Conservation (phyloP, 1,140 invertebrate species). For the Agrilus planipennis region DNA sequence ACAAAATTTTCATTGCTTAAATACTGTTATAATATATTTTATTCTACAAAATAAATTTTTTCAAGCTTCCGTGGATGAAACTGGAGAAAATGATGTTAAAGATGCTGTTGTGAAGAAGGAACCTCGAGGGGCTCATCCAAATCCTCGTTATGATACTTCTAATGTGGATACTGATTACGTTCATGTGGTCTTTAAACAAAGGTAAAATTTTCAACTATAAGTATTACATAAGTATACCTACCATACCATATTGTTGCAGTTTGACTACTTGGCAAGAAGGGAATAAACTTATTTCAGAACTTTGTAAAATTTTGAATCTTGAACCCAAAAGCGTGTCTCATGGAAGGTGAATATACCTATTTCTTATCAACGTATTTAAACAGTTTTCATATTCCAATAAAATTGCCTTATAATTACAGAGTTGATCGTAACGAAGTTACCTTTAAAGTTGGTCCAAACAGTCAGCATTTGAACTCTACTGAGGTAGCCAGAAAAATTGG, state of each 20-base stretch:
- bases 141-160: slow-evolving; percentile 35
- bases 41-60: too few species aligned
- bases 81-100: too few species aligned
- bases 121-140: slow-evolving; percentile 24
- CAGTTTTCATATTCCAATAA: neutral
- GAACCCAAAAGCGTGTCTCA: slow-evolving; percentile 41
- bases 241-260: slow-evolving; percentile 14
- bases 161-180: slow-evolving; percentile 56
- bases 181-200: slow-evolving; percentile 53
- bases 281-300: slow-evolving; percentile 40
- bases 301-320: slow-evolving; percentile 48
- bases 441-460: slow-evolving; percentile 69
- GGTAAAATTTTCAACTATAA: slow-evolving; percentile 29
- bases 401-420: slow-evolving; percentile 36
- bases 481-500: slow-evolving; percentile 60
- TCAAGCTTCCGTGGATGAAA: too few species aligned
- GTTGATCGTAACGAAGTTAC: slow-evolving; percentile 65
- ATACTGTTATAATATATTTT: too few species aligned
- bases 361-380: slow-evolving; percentile 3
- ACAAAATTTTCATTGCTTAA: too few species aligned
- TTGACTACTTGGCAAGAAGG: slow-evolving; percentile 44
- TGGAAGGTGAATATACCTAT: slow-evolving; percentile 32
- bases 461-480: slow-evolving; percentile 53
- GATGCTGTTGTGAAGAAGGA: slow-evolving; percentile 39
- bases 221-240: neutral